Base-by-base conservation (phyloP, 2,888 invertebrate genomes). In the Oscheius sp. region DNA sequence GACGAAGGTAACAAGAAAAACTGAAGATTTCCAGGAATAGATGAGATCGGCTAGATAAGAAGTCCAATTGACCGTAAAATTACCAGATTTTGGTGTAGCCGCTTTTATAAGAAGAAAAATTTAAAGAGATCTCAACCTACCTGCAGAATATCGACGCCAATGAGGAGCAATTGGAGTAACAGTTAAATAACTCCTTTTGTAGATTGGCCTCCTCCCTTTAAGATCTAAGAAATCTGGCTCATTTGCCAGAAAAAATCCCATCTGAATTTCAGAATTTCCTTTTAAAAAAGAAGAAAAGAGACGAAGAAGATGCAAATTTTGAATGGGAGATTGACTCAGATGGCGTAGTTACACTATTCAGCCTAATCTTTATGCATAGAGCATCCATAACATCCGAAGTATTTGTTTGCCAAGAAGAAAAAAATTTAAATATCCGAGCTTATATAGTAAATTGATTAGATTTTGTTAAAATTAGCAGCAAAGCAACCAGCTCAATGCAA, bases 301-400 rank as follows among this genome's bases (percentile, higher is more conserved):
- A n/a, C 25, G 27, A 58, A 58, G 29, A n/a, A 13, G 13, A 18
- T 16, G n/a, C 29, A 58, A n/a, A 58, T 29, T 29, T 29, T 25
- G 29, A 58, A 58, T 29, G 58, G 27, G n/a, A 29, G 55, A 55
- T 58, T 58, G 58, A 58, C 58, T 27, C 25, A 13, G n/a, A 58
- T 29, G 58, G 58, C 58, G 25, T 27, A 27, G n/a, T 43, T 18
- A 16, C 43, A 16, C 41, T n/a, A n/a, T n/a, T n/a, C 61, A 21
- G 23, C 43, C 61, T 61, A 18, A 61, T 61, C 61, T 61, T 61
- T 61, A 61, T 61, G 61, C 41, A 61, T 43, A 41, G 23, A 18
- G 23, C n/a, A n/a, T 18, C 45, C 61, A 61, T 61, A 61, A 61
- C 45, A 41, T 61, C 45, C 23, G 58, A 58, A 6, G 13, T 58